Base-by-base conservation (phyloP, 2,888 invertebrate species). In the Hesperia comma region DNA sequence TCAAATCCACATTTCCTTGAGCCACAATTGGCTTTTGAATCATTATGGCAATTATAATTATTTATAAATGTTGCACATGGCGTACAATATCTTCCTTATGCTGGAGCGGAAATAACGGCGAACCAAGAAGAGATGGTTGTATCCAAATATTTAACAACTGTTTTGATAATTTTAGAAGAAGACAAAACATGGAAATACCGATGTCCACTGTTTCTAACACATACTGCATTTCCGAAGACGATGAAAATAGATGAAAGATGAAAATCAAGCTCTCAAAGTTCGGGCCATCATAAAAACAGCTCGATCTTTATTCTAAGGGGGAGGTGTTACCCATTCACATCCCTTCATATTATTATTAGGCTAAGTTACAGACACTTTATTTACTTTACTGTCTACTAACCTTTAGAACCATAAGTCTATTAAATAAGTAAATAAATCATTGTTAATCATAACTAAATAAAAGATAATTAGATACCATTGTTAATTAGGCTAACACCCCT, bases 111-210 rank as follows among this genome's bases (percentile, higher is more conserved):
- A 49, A 6, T 3, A 49, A 10, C 10, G 2, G 8, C 6, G 49
- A 49, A 10, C 19, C 17, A 17, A 1, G 19, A n/a, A n/a, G n/a
- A n/a, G n/a, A n/a, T 41, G 56, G 19, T 10, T 56, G 56, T 14
- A 57, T 57, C 5, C 41, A 43, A 57, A 57, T 57, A 7, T 57
- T 57, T n/a, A 43, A 57, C 8, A 57, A 43, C 10, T 57, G 57
- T 8, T 57, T 57, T 21, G 57, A 57, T 43, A 57, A 58, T 15
- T 58, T 26, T 15, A 58, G 41, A 26, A 21, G 57, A 21, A 41
- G 43, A n/a, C 57, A 58, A 12, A 43, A 14, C n/a, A 43, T 58
- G 3, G 57, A 57, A 21, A 43, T 57, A 26, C 57, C 41, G 14
- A 57, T 57, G 57, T n/a, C 57, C 6, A 43, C 21, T n/a, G n/a